phyloP scores from a whole-genome alignment of 2,888 invertebrate genomes.

The Glomeris marginata region DNA sequence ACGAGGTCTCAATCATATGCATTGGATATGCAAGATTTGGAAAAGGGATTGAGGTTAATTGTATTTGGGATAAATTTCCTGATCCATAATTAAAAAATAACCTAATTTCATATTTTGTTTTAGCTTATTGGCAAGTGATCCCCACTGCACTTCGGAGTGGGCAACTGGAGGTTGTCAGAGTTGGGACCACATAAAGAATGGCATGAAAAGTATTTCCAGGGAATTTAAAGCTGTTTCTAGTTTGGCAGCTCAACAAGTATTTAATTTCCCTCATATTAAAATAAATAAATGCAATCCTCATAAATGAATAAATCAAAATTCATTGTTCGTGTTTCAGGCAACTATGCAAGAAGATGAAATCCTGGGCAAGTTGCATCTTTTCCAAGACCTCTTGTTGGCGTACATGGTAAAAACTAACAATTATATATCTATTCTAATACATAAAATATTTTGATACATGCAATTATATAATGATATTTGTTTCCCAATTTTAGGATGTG shows the following conservation, averaged over 20 bases:
- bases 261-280: too few relatives aligned
- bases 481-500: constrained; percentile 5
- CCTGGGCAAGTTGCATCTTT: constrained; percentile 11
- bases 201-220: background rate
- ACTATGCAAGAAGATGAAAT: constrained; percentile 12
- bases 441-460: background rate
- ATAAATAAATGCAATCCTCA: too few relatives aligned
- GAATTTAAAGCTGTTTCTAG: too few relatives aligned
- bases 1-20: constrained; percentile 25
- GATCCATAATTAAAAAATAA: background rate
- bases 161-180: constrained; percentile 12
- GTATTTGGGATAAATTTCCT: background rate
- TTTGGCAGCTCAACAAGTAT: too few relatives aligned
- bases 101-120: background rate
- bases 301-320: too few relatives aligned
- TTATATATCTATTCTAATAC: background rate
- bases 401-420: constrained; percentile 12
- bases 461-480: background rate
- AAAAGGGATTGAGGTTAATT: too few relatives aligned
- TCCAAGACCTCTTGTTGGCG: constrained; percentile 10
- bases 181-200: constrained; percentile 10
- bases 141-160: constrained; percentile 14
- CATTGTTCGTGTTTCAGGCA: constrained; percentile 5
- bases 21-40: too few relatives aligned
- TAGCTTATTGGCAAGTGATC: constrained; percentile 22